A percentile compares a stretch with the other conserved stretches of the same genome.
Evolutionary conservation across 2,113 vertebrate genomes (phyloP).

Genomic region (Anhinga rufa): DNA sequence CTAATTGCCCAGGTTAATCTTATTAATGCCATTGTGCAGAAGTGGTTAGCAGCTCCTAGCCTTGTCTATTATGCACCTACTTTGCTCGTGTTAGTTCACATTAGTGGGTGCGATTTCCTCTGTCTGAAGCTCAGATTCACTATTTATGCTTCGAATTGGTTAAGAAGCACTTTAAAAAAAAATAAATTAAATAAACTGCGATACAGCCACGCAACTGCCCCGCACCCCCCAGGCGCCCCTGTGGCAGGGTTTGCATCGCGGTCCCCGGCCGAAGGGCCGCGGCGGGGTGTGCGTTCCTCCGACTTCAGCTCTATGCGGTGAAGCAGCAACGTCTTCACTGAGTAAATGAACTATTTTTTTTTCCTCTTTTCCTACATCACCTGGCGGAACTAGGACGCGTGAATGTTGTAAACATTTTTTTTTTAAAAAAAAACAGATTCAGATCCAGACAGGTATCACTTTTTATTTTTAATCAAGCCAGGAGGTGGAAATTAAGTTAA

Average conservation of each 20-base stretch:
- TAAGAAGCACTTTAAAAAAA: not conserved
- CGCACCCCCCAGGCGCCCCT: not conserved
- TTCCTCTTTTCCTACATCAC: not conserved
- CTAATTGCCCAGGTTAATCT: slow-evolving; percentile 85
- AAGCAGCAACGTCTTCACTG: not conserved
- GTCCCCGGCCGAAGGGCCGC: not conserved
- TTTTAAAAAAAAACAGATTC: not conserved
- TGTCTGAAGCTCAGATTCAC: slow-evolving; percentile 34
- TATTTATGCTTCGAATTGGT: slow-evolving; percentile 32
- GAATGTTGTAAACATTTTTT: not conserved
- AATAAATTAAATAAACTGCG: not conserved
- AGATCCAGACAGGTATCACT: not conserved
- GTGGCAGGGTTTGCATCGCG: not conserved
- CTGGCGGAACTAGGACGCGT: not conserved
- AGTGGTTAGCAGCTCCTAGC: slow-evolving; percentile 64
- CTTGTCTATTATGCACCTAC: slow-evolving; percentile 51
- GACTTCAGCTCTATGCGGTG: not conserved
- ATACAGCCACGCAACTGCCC: not conserved
- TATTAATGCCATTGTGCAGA: slow-evolving; percentile 80
- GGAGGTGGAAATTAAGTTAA: not conserved
- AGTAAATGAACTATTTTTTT: not conserved
- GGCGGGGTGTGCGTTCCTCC: not conserved
- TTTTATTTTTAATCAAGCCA: not conserved
- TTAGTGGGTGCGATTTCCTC: slow-evolving; percentile 72
- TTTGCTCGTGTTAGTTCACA: slow-evolving; percentile 52